phyloP scores from a whole-genome alignment of 1,140 invertebrate genomes.

The Euglossa dilemma region DNA sequence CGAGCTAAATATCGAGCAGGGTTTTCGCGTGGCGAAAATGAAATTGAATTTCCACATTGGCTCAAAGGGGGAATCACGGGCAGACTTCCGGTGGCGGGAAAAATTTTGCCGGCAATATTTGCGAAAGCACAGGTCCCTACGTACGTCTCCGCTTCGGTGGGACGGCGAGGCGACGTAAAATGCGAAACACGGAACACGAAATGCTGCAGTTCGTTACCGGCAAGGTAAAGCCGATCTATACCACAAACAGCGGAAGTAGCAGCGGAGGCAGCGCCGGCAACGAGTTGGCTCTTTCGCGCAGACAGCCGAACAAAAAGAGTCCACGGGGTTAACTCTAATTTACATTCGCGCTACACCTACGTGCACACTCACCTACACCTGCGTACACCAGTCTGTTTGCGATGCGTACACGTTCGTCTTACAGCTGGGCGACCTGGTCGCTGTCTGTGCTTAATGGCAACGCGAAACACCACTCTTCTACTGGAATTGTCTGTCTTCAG shows the following conservation, averaged over 20 bases:
- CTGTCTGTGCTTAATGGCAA: background rate
- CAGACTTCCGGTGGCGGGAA: background rate
- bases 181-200: constrained; percentile 51
- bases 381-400: constrained; percentile 6
- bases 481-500: background rate
- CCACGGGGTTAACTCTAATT: constrained; percentile 69
- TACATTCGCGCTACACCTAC: constrained; percentile 63
- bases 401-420: background rate
- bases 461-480: background rate
- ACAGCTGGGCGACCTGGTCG: background rate
- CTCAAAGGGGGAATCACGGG: constrained; percentile 7
- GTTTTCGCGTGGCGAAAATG: background rate
- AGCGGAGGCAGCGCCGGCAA: constrained; percentile 14
- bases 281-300: constrained; percentile 50
- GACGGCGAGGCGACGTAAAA: constrained; percentile 37
- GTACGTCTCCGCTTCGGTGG: constrained; percentile 8
- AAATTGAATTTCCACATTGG: background rate
- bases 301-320: constrained; percentile 63
- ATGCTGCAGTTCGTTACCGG: constrained; percentile 63
- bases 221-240: constrained; percentile 62
- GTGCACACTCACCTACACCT: background rate
- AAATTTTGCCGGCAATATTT: constrained; percentile 30
- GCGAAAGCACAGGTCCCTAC: constrained; percentile 14
- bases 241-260: constrained; percentile 39
- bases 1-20: no score